Conservation (phyloP, 1,140 invertebrate genomes). For the Frieseomelitta varia region DNA sequence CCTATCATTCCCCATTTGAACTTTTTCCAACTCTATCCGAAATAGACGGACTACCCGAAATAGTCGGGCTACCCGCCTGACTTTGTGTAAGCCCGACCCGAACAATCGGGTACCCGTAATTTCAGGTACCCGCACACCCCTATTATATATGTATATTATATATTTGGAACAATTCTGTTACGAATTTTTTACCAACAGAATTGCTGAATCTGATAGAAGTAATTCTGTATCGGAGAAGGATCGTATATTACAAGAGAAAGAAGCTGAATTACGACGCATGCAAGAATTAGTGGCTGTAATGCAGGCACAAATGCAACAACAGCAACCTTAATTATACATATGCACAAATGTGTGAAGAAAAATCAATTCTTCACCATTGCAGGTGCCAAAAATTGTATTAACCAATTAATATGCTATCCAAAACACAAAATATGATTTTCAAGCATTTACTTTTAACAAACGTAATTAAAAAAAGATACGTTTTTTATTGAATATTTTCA, state of each 20-base stretch:
- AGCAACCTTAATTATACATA: slow-evolving; percentile 83
- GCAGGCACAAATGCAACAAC: slow-evolving; percentile 93
- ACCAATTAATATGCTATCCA: slow-evolving; percentile 35
- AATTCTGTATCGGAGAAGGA: slow-evolving; percentile 88
- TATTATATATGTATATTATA: too few species aligned
- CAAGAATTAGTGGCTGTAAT: slow-evolving; percentile 97
- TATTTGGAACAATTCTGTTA: too few species aligned
- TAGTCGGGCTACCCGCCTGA: too few species aligned
- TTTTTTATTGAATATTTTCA: slow-evolving; percentile 35
- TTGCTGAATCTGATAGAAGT: slow-evolving; percentile 76
- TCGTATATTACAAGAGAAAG: slow-evolving; percentile 93
- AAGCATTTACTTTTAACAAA: slow-evolving; percentile 31
- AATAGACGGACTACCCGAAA: too few species aligned
- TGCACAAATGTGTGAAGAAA: slow-evolving; percentile 42
- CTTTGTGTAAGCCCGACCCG: too few species aligned
- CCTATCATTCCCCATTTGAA: too few species aligned
- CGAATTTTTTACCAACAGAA: slow-evolving; percentile 54
- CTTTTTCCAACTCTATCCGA: too few species aligned
- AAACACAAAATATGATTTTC: slow-evolving; percentile 37
- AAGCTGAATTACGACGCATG: slow-evolving; percentile 95
- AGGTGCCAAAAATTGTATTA: slow-evolving; percentile 74
- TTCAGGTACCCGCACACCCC: too few species aligned
- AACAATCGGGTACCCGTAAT: too few species aligned
- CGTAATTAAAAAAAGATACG: slow-evolving; percentile 29
- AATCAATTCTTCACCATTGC: slow-evolving; percentile 62